Percentiles rank a stretch among this genome's conserved stretches.
phyloP scores from a whole-genome alignment of 1,140 invertebrate species.

The Mactra quadrangularis region DNA sequence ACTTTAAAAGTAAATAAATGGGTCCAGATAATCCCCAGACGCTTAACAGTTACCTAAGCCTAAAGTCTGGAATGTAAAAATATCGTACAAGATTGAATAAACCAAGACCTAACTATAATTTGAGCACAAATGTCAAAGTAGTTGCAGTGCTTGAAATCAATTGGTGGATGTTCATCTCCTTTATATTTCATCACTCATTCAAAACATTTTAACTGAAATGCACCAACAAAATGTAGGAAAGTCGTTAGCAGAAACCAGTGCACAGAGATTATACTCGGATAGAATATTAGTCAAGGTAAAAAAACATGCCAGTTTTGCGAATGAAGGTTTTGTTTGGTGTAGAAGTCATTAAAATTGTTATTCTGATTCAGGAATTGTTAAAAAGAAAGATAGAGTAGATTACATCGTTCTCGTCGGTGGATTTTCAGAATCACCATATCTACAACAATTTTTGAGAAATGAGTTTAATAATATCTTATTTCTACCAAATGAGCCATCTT shows the following conservation, averaged over 20 bases:
- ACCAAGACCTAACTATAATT: too few species aligned
- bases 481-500: conserved; percentile 50
- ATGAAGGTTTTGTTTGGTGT: conserved; percentile 22
- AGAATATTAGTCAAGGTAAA: conserved; percentile 7
- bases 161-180: too few species aligned
- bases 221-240: conserved; percentile 22
- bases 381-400: conserved; percentile 16
- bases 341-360: not conserved
- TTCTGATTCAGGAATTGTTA: not conserved
- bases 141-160: too few species aligned
- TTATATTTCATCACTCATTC: too few species aligned
- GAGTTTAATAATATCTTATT: conserved; percentile 52
- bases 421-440: conserved; percentile 62
- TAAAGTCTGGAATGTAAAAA: too few species aligned
- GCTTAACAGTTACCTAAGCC: too few species aligned
- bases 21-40: too few species aligned
- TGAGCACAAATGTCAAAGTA: too few species aligned
- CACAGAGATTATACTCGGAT: not conserved
- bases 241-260: not conserved
- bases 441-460: conserved; percentile 52
- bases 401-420: conserved; percentile 63
- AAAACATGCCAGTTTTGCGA: not conserved
- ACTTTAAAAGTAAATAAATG: too few species aligned
- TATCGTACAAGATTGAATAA: too few species aligned
- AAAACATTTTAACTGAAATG: conserved; percentile 27